phyloP scores from a whole-genome alignment of 2,888 invertebrate species.

The Cheilosia impressa region DNA sequence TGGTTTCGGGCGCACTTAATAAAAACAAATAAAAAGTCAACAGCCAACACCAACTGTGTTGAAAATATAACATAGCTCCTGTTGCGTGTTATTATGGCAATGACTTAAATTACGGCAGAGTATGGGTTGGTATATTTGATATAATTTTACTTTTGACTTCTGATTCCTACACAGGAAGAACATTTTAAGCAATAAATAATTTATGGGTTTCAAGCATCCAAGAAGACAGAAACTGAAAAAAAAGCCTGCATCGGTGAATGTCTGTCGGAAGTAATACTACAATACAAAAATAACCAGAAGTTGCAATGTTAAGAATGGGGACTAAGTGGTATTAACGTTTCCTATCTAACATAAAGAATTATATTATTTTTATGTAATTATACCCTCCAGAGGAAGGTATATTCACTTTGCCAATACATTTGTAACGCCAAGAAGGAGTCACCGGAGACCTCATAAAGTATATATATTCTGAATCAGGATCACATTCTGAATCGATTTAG shows the following conservation, averaged over 20 bases:
- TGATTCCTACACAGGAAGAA: constrained; percentile 50
- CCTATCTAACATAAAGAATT: constrained; percentile 13
- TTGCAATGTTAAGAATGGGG: constrained; percentile 45
- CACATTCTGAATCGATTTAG: too few species aligned
- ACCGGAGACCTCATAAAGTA: too few species aligned
- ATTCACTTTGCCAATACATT: too few species aligned
- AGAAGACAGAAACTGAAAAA: constrained; percentile 38
- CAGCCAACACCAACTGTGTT: neutral
- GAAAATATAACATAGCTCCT: neutral
- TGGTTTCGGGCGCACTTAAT: constrained; percentile 11
- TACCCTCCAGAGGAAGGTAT: too few species aligned
- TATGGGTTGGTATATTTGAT: constrained; percentile 7
- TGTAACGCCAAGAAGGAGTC: too few species aligned
- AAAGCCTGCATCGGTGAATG: constrained; percentile 28
- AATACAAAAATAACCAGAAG: constrained; percentile 59
- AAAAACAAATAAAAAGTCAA: neutral
- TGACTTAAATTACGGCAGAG: neutral
- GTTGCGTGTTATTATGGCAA: constrained; percentile 48
- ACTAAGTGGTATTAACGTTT: constrained; percentile 42
- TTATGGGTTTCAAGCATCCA: constrained; percentile 52
- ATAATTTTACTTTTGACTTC: constrained; percentile 69
- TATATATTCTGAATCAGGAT: too few species aligned
- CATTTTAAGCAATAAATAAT: constrained; percentile 35
- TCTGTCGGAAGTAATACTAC: constrained; percentile 47
- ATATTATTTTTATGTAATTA: constrained; percentile 41